Percentiles rank a stretch among this genome's conserved stretches.
Evolutionary conservation across 1,140 invertebrate genomes (phyloP).

Genomic region (Bombyx mori): DNA sequence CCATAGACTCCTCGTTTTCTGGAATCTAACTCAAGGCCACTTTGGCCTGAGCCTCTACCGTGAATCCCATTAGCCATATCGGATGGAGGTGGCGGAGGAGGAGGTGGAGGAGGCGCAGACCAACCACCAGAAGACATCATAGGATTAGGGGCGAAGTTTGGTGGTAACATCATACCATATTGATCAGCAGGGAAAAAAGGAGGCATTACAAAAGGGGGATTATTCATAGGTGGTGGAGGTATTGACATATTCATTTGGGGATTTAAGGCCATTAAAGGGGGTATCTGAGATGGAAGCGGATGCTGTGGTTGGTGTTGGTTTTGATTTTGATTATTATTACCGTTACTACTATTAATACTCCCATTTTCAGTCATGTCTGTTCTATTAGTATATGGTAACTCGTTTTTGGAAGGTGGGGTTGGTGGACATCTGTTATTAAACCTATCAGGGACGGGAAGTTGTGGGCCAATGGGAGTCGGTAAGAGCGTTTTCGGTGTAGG

Average conservation of each 20-base stretch:
- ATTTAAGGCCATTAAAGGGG: conserved; percentile 53
- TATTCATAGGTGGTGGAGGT: conserved; percentile 40
- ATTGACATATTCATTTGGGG: conserved; percentile 57
- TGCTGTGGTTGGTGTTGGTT: conserved; percentile 23
- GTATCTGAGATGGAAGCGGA: conserved; percentile 32
- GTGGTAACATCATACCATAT: conserved; percentile 54
- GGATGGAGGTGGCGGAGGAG: conserved; percentile 47
- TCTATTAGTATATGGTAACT: conserved; percentile 2
- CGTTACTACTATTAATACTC: conserved; percentile 6
- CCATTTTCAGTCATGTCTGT: conserved; percentile 10
- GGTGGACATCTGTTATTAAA: conserved; percentile 17
- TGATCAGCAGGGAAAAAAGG: conserved; percentile 48
- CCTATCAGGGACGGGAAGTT: conserved; percentile 25
- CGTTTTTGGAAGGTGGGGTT: conserved; percentile 21
- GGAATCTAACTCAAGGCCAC: conserved; percentile 60
- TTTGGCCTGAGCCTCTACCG: conserved; percentile 44
- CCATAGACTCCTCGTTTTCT: conserved; percentile 46
- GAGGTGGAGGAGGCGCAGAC: conserved; percentile 45
- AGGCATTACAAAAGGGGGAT: conserved; percentile 48
- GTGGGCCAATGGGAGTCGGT: conserved; percentile 51
- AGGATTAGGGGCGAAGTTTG: conserved; percentile 20
- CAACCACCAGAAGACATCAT: conserved; percentile 40
- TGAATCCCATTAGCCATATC: conserved; percentile 30
- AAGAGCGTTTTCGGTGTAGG: conserved; percentile 58
- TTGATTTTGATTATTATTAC: conserved; percentile 19